Percentiles rank a stretch among this genome's conserved stretches.
Evolutionary conservation across 2,888 invertebrate genomes (phyloP).

Genomic region (Cepaea hortensis): DNA sequence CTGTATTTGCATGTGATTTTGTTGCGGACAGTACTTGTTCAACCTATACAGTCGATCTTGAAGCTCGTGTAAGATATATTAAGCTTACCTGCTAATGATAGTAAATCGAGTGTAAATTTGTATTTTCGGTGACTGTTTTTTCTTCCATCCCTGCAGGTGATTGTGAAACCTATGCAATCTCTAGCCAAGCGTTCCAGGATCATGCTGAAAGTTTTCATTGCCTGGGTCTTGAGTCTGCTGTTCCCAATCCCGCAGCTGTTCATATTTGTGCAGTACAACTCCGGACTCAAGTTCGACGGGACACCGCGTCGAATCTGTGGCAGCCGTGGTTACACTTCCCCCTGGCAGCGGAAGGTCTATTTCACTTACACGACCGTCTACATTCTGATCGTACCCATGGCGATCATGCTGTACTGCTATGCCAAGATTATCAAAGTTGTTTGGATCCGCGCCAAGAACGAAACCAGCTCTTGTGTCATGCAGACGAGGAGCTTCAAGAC

Average conservation of each 20-base stretch:
- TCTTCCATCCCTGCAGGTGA: conserved; percentile 61
- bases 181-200: conserved; percentile 68
- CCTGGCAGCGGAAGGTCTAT: conserved; percentile 77
- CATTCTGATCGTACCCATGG: conserved; percentile 75
- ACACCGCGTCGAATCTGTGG: conserved; percentile 71
- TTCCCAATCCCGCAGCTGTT: conserved; percentile 76
- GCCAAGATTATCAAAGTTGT: conserved; percentile 76
- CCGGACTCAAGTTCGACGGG: conserved; percentile 63
- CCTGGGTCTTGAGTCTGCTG: conserved; percentile 76
- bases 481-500: background rate
- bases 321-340: conserved; percentile 76
- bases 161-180: conserved; percentile 75
- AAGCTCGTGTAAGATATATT: too few species aligned
- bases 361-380: conserved; percentile 76
- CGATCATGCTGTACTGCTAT: conserved; percentile 77
- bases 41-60: too few species aligned
- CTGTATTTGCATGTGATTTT: too few species aligned
- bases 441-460: conserved; percentile 70
- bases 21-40: too few species aligned
- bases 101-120: too few species aligned
- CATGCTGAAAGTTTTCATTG: conserved; percentile 71
- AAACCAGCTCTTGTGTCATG: conserved; percentile 21
- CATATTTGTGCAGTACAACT: conserved; percentile 67
- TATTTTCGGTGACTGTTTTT: background rate
- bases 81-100: too few species aligned